Base-by-base conservation (phyloP, 2,797 vertebrate species). In the Yasuhikotakia modesta region DNA sequence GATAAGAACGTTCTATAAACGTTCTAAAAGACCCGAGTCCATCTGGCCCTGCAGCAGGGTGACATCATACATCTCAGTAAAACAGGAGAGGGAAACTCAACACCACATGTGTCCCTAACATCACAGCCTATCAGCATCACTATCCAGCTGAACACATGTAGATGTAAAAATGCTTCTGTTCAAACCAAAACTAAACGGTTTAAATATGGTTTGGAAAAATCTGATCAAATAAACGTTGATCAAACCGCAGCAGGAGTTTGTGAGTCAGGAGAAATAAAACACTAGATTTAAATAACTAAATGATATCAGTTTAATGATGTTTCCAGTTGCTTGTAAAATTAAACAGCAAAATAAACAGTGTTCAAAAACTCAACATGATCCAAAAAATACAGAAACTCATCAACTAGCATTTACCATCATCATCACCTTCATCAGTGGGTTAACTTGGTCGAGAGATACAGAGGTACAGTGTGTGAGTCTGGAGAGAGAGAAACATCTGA, bases 61-160 rank as follows among this genome's bases (percentile, higher is more conserved):
- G 86, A 88, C 82, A 87, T 90, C 85, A 86, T 89, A 82, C 78
- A 55, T 85, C 88, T 88, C 86, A 85, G 83, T 87, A 88, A 89
- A 90, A 86, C 73, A 79, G 73, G 80, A 88, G 78, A 79, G 82
- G 87, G 84, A 88, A 85, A 78, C 83, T 85, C 87, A 74, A 60
- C 81, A 86, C 80, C 86, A 86, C 70, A 75, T 79, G 79, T 73
- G 57, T 30, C 66, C 27, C 48, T 61, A 64, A 83, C 52, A 69
- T 53, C 30, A 35, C 64, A 68, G 76, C 77, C 57, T 80, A 27
- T 27, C 4, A 27, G 27, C 27, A 27, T 27, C 2, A 2, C 27
- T 27, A 4, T 27, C 27, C 27, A 27, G 4, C 27, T 27, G 27
- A 27, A 81, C 73, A 81, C 58, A 79, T 74, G 70, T 83, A 76